A percentile compares a stretch with the other conserved stretches of the same genome.
Conservation (phyloP, 92 coral and sea anemone species). For the Epizoanthus fatuus region DNA sequence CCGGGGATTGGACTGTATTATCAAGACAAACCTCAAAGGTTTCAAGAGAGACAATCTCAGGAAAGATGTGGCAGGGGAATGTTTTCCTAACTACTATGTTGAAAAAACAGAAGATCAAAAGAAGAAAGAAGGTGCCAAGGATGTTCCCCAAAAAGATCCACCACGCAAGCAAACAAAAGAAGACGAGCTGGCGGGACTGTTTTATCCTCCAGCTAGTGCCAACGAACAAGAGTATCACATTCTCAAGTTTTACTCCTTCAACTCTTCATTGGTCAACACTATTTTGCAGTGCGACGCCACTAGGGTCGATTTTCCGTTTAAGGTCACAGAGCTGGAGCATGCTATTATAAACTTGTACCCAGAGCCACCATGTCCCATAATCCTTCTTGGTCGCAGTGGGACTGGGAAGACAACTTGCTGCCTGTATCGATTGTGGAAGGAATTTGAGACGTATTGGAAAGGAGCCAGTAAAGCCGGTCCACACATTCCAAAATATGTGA, state of each 20-base stretch:
- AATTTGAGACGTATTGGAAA: slow-evolving; percentile 91
- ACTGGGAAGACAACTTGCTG: slow-evolving; percentile 99
- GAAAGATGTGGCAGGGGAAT: slow-evolving; percentile 33
- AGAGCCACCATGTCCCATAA: slow-evolving; percentile 75
- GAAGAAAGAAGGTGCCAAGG: slow-evolving; percentile 1
- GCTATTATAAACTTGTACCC: slow-evolving; percentile 93
- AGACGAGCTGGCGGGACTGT: slow-evolving; percentile 53
- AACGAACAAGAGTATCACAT: slow-evolving; percentile 96
- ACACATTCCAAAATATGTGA: slow-evolving; percentile 74
- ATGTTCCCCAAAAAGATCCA: background rate
- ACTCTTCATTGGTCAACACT: slow-evolving; percentile 82
- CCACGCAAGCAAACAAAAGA: background rate
- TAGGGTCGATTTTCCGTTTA: slow-evolving; percentile 91
- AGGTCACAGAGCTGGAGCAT: slow-evolving; percentile 95
- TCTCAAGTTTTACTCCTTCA: slow-evolving; percentile 92
- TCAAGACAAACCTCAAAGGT: slow-evolving; percentile 89
- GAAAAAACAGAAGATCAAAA: slow-evolving; percentile 34
- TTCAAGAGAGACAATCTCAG: slow-evolving; percentile 29
- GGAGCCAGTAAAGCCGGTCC: slow-evolving; percentile 87
- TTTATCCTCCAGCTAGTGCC: slow-evolving; percentile 96
- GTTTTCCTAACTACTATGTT: slow-evolving; percentile 40
- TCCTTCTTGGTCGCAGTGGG: slow-evolving; percentile 97
- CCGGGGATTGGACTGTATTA: slow-evolving; percentile 92
- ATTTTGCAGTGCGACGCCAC: slow-evolving; percentile 72
- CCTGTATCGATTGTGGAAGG: slow-evolving; percentile 94